phyloP scores from a whole-genome alignment of 1,140 invertebrate species.

The Zaprionus ghesquierei region DNA sequence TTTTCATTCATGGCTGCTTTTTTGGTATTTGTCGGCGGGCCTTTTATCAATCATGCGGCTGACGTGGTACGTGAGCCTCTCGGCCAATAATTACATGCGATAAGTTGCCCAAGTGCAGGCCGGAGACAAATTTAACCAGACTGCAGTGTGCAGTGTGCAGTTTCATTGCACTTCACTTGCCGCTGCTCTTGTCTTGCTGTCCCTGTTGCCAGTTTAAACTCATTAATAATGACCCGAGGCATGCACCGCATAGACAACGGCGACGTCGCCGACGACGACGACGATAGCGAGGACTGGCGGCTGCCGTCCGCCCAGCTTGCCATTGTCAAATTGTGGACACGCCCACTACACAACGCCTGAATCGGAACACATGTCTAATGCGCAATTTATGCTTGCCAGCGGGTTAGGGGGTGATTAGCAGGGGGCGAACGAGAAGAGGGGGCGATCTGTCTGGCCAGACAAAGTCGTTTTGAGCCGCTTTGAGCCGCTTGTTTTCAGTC shows the following conservation, averaged over 20 bases:
- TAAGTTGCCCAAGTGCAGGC: constrained; percentile 59
- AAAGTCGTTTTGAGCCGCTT: constrained; percentile 8
- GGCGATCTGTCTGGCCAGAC: not conserved
- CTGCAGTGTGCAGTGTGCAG: no score
- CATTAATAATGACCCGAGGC: constrained; percentile 73
- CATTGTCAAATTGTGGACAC: constrained; percentile 71
- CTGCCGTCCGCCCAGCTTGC: constrained; percentile 45
- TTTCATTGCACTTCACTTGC: not conserved
- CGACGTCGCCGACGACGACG: constrained; percentile 6
- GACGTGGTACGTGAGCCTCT: constrained; percentile 61
- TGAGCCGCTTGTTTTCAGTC: constrained; percentile 45
- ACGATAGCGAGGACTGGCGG: constrained; percentile 19
- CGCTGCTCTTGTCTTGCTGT: constrained; percentile 20
- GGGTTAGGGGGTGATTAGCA: constrained; percentile 12
- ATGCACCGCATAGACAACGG: constrained; percentile 18
- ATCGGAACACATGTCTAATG: constrained; percentile 62
- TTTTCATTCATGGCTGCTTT: constrained; percentile 74
- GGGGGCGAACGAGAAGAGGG: not conserved
- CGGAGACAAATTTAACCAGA: constrained; percentile 26
- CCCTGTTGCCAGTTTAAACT: constrained; percentile 64
- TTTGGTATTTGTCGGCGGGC: constrained; percentile 71
- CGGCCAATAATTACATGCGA: constrained; percentile 78
- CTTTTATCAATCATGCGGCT: constrained; percentile 77
- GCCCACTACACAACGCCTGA: constrained; percentile 50
- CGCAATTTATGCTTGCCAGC: constrained; percentile 61